Evolutionary conservation across 2,113 vertebrate genomes (phyloP).

Genomic region (Cebidichthys violaceus): DNA sequence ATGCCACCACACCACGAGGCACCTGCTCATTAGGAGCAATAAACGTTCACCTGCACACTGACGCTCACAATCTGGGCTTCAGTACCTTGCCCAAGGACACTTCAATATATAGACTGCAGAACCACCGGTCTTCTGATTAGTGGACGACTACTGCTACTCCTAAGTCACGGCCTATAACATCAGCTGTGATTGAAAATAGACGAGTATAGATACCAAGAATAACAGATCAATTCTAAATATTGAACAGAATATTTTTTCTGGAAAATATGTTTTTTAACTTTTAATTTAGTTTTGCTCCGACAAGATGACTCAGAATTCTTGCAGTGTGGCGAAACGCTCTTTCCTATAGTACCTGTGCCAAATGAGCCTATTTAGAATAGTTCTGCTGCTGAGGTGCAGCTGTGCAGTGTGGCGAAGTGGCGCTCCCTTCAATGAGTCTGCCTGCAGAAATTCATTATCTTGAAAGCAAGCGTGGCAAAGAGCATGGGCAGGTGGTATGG

Average conservation of each 20-base stretch:
- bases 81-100: background rate
- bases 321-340: constrained; percentile 29
- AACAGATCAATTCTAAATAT: background rate
- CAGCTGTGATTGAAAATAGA: background rate
- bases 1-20: background rate
- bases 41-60: background rate
- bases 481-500: constrained; percentile 71
- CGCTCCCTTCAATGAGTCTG: constrained; percentile 48
- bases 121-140: background rate
- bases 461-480: constrained; percentile 77
- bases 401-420: constrained; percentile 67
- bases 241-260: background rate
- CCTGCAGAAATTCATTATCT: constrained; percentile 79
- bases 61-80: background rate
- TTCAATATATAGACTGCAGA: background rate
- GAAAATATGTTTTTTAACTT: constrained; percentile 15
- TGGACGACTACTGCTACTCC: background rate
- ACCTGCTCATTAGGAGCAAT: background rate
- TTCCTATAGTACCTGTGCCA: constrained; percentile 45
- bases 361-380: constrained; percentile 65
- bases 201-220: background rate
- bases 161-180: background rate
- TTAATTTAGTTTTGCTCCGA: constrained; percentile 6
- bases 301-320: constrained; percentile 26
- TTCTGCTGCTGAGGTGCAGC: constrained; percentile 59